Evolutionary conservation across 2,888 invertebrate species (phyloP), one percentile per base, ranked within the genome.

Genomic region (Ichneumon xanthorius): DNA sequence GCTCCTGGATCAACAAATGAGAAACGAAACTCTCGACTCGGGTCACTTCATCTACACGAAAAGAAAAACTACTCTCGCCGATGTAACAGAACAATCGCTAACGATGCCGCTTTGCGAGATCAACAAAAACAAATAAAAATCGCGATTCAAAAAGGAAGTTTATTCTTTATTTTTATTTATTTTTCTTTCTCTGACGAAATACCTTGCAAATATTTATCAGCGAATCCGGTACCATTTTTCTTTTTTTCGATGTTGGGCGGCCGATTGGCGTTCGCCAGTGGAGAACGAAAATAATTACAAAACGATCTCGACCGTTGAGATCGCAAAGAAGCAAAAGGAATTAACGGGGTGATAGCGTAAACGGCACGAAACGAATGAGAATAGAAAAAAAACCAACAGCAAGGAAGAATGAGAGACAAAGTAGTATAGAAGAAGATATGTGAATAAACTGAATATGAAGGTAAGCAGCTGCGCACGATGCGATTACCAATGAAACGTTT

Each of bases 361-460:
- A 70, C 82, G 84, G 87, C 82, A 87, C 87, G 85, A 79, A 86
- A 85, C 85, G 82, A 83, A 86, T 80, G 53, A 33, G 37, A 55
- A 53, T 33, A 61, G 30, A 26, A 72, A 53, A 61, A 78, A 84
- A 76, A 14, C 19, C 50, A 70, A 76, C 48, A 37, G 75, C 61
- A 26, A 68, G 89, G 89, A 88, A 89, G 91, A 90, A 89, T 89
- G 88, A 88, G 88, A 94, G 95, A 95, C 48, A 75, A 65, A 80
- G 37, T 45, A 80, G 48, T 45, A 58, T 40, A 37, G 45, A 83
- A 80, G 63, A 79, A 76, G 70, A 61, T 71, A 82, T 78, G 86
- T 72, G 53, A 80, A 50, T 72, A 48, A 85, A 88, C 79, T 40
- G 53, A 76, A 75, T 75, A 48, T 71, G 71, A 72, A 63, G 40